Evolutionary conservation across 2,797 vertebrate genomes (phyloP).

Genomic region (Pseudochaenichthys georgianus): DNA sequence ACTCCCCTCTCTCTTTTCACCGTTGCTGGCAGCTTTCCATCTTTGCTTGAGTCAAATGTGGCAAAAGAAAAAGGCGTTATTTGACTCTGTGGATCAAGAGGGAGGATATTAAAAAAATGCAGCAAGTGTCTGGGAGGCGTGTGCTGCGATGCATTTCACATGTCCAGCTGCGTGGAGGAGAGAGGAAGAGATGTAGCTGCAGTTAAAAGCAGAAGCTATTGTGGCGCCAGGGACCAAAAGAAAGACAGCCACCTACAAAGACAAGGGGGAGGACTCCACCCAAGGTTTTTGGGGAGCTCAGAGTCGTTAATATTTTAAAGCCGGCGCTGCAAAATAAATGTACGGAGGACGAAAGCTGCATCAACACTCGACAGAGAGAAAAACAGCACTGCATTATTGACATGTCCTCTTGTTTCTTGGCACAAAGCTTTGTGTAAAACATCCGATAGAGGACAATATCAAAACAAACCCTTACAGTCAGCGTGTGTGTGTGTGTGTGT

Average conservation of each 20-base stretch:
- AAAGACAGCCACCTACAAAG: background rate
- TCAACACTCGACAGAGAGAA: background rate
- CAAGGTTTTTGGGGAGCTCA: constrained; percentile 20
- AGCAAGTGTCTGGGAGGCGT: constrained; percentile 22
- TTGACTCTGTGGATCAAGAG: background rate
- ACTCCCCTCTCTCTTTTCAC: constrained; percentile 26
- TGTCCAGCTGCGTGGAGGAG: constrained; percentile 1
- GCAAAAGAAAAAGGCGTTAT: background rate
- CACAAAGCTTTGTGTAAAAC: constrained; percentile 14
- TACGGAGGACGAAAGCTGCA: background rate
- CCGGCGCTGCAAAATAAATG: background rate
- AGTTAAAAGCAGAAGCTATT: background rate
- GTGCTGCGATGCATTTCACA: constrained; percentile 24
- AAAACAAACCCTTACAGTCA: constrained; percentile 21
- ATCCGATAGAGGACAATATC: background rate
- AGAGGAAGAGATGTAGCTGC: background rate
- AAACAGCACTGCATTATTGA: constrained; percentile 33
- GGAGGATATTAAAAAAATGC: constrained; percentile 16
- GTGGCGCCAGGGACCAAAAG: constrained; percentile 36
- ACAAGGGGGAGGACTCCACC: constrained; percentile 24
- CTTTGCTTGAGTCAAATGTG: background rate
- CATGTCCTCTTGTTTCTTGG: background rate
- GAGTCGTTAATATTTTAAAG: constrained; percentile 57
- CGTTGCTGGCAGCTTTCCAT: background rate
- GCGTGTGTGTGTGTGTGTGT: constrained; percentile 10